Percentiles rank a stretch among this genome's conserved stretches.
Evolutionary conservation across 1,140 invertebrate genomes (phyloP).

Genomic region (Centruroides sculpturatus): DNA sequence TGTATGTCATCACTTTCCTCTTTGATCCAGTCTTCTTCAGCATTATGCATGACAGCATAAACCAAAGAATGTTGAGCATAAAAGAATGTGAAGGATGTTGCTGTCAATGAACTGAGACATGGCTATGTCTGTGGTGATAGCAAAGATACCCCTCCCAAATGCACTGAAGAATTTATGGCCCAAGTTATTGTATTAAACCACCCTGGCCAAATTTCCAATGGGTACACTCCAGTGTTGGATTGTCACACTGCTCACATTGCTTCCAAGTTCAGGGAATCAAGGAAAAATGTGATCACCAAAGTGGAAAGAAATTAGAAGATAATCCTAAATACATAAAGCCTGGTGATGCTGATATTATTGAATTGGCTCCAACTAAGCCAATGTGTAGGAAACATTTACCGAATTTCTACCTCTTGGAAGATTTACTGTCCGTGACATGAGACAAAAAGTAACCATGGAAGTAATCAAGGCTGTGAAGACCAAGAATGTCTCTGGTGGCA

Average conservation of each 20-base stretch:
- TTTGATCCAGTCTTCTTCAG: too few species aligned
- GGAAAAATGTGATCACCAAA: constrained; percentile 96
- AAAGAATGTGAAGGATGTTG: constrained; percentile 99
- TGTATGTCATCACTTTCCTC: too few species aligned
- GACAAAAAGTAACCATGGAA: constrained; percentile 96
- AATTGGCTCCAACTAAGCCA: constrained; percentile 81
- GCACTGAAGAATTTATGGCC: constrained; percentile 79
- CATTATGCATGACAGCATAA: too few species aligned
- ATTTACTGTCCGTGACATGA: constrained; percentile 98
- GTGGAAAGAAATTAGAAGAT: constrained; percentile 43
- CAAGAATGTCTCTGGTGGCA: constrained; percentile 28
- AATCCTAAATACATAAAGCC: constrained; percentile 67
- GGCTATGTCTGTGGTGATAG: constrained; percentile 95
- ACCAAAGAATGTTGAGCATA: constrained; percentile 61
- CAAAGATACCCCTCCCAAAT: constrained; percentile 87
- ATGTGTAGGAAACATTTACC: constrained; percentile 93
- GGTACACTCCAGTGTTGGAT: constrained; percentile 94
- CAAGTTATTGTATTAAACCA: constrained; percentile 97
- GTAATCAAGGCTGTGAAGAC: constrained; percentile 62
- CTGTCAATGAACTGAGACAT: constrained; percentile 92
- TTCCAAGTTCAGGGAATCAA: constrained; percentile 95
- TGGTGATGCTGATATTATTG: constrained; percentile 90
- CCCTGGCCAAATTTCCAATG: constrained; percentile 90
- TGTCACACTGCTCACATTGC: constrained; percentile 98
- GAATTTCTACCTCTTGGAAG: constrained; percentile 95